Evolutionary conservation across 2,797 vertebrate species (phyloP).

Genomic region (Onychomys arenicola): DNA sequence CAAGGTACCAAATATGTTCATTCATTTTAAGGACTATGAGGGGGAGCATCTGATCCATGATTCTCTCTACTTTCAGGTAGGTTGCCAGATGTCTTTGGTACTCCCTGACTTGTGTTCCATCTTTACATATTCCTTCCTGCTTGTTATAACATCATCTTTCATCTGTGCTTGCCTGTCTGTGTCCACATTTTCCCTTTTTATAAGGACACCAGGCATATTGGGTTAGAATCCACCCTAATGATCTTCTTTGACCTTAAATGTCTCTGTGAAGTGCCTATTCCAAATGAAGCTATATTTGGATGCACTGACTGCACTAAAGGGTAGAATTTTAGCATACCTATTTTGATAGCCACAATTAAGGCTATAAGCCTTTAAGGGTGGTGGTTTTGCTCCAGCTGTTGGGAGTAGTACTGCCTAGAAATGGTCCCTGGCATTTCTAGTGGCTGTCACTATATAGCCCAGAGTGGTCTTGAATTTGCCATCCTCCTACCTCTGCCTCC

Average conservation of each 20-base stretch:
- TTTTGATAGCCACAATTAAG: not conserved
- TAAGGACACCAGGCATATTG: not conserved
- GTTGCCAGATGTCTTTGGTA: not conserved
- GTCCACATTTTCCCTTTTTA: constrained; percentile 9
- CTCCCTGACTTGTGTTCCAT: not conserved
- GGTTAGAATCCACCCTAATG: not conserved
- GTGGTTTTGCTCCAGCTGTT: not conserved
- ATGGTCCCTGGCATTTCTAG: not conserved
- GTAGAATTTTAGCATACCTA: not conserved
- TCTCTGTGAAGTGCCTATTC: not conserved
- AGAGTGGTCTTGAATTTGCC: not conserved
- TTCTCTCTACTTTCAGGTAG: not conserved
- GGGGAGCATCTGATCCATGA: not conserved
- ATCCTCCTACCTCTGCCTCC: not conserved
- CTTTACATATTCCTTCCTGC: not conserved
- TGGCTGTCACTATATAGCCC: not conserved
- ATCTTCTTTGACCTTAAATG: constrained; percentile 22
- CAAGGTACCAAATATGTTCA: not conserved
- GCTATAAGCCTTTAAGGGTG: not conserved
- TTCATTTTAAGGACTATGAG: not conserved
- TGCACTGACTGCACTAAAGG: not conserved
- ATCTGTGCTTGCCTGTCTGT: not conserved
- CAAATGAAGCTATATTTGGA: constrained; percentile 32
- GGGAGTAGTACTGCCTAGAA: constrained; percentile 13
- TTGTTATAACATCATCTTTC: not conserved